These are phyloP conservation scores for Amphimallon solstitiale DNA, from an alignment of 2,888 invertebrate genomes.

Conservation along the genomic window DNA sequence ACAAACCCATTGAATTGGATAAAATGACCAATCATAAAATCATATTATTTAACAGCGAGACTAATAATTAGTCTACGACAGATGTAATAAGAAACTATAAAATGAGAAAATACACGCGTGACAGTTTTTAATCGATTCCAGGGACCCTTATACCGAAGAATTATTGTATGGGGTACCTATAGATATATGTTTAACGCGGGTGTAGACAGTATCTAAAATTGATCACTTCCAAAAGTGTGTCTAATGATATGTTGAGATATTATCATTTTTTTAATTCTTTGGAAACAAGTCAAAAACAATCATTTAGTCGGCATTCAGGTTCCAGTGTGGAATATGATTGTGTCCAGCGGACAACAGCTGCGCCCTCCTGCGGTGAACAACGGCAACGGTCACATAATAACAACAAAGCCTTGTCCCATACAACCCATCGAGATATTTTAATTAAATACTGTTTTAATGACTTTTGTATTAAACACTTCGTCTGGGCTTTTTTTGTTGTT, in stretches of 20 bases:
- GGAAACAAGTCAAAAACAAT: constrained; percentile 38
- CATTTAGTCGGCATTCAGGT: constrained; percentile 35
- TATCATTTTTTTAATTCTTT: constrained; percentile 38
- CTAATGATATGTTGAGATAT: constrained; percentile 39
- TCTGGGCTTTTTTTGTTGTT: background rate
- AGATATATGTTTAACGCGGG: background rate
- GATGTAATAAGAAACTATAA: no score
- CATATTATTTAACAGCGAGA: no score
- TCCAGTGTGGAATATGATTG: constrained; percentile 34
- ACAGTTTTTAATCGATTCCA: no score
- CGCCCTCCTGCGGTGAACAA: constrained; percentile 56
- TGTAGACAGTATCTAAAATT: constrained; percentile 37
- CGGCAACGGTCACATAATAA: constrained; percentile 54
- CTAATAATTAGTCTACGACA: no score
- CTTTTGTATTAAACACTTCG: constrained; percentile 37
- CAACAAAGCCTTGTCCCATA: constrained; percentile 57
- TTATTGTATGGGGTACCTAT: no score
- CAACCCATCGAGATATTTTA: constrained; percentile 55
- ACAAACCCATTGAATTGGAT: no score
- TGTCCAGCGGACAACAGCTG: constrained; percentile 56
- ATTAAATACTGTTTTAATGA: constrained; percentile 51
- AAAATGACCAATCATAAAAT: no score
- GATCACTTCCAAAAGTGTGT: constrained; percentile 34
- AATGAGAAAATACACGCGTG: no score
- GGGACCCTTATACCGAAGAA: no score